phyloP scores from a whole-genome alignment of 2,113 vertebrate species.

The Corydoras maculifer region DNA sequence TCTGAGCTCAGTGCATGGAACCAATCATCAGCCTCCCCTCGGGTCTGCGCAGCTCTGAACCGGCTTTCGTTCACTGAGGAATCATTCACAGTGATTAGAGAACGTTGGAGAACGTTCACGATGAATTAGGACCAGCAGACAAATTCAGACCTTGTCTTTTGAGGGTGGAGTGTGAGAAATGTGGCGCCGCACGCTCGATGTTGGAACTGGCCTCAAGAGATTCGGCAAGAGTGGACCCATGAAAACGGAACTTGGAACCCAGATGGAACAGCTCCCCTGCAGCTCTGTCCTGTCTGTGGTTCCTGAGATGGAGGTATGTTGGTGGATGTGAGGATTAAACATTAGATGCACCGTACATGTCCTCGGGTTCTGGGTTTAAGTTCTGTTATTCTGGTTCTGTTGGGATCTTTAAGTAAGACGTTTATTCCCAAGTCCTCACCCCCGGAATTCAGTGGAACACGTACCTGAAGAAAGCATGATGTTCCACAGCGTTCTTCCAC shows the following conservation, averaged over 20 bases:
- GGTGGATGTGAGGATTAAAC: no score
- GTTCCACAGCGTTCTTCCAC: constrained; percentile 95
- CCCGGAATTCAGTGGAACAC: background rate
- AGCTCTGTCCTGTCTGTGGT: constrained; percentile 61
- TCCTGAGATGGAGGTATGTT: constrained; percentile 53
- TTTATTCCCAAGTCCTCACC: no score
- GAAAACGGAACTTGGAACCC: constrained; percentile 92
- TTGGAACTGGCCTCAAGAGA: constrained; percentile 86
- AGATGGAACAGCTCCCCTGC: constrained; percentile 79
- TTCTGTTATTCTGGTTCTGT: no score
- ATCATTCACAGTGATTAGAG: background rate
- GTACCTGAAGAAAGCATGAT: constrained; percentile 97
- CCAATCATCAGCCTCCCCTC: constrained; percentile 57
- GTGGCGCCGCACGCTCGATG: constrained; percentile 83
- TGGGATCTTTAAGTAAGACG: background rate
- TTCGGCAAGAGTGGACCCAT: constrained; percentile 87
- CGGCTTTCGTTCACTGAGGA: constrained; percentile 25
- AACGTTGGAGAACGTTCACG: background rate
- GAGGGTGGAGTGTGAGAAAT: constrained; percentile 84
- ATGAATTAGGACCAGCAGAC: background rate
- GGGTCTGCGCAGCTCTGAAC: constrained; percentile 38
- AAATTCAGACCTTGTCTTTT: constrained; percentile 79
- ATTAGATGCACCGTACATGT: no score
- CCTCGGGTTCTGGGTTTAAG: no score
- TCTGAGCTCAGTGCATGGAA: constrained; percentile 45